A percentile compares a stretch with the other conserved stretches of the same genome.
phyloP scores from a whole-genome alignment of 2,888 invertebrate genomes.

The Cheilosia variabilis region DNA sequence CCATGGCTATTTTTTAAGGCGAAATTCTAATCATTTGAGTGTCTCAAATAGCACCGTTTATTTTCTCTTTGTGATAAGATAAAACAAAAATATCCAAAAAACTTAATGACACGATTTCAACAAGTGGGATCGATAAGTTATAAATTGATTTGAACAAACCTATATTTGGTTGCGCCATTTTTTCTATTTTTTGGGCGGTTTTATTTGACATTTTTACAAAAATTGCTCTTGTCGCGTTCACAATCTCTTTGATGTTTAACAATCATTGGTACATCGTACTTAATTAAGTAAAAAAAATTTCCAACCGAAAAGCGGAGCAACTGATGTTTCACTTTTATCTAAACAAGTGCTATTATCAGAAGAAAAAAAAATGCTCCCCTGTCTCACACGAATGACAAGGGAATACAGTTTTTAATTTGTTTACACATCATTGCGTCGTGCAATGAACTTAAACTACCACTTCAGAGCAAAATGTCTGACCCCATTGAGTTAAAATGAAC shows the following conservation, averaged over 20 bases:
- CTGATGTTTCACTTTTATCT: neutral
- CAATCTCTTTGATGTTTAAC: no score
- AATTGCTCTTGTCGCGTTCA: no score
- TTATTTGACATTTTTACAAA: no score
- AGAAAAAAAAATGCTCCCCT: no score
- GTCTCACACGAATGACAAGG: no score
- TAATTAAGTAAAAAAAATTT: neutral
- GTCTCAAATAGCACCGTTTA: neutral
- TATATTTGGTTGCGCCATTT: no score
- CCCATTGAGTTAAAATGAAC: conserved; percentile 3
- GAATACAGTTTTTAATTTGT: neutral
- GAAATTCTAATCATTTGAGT: conserved; percentile 1
- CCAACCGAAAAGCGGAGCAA: neutral
- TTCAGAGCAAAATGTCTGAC: conserved; percentile 1
- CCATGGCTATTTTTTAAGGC: neutral
- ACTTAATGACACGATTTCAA: neutral
- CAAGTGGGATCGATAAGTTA: no score
- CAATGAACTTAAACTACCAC: conserved; percentile 8
- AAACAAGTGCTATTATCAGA: neutral
- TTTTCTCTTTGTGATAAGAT: neutral
- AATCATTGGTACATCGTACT: no score
- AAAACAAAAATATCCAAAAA: neutral
- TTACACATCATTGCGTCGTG: conserved; percentile 5
- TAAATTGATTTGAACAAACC: no score
- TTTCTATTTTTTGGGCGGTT: no score